Base-by-base conservation (phyloP, 2,888 invertebrate species). In the Laspeyria flexula region DNA sequence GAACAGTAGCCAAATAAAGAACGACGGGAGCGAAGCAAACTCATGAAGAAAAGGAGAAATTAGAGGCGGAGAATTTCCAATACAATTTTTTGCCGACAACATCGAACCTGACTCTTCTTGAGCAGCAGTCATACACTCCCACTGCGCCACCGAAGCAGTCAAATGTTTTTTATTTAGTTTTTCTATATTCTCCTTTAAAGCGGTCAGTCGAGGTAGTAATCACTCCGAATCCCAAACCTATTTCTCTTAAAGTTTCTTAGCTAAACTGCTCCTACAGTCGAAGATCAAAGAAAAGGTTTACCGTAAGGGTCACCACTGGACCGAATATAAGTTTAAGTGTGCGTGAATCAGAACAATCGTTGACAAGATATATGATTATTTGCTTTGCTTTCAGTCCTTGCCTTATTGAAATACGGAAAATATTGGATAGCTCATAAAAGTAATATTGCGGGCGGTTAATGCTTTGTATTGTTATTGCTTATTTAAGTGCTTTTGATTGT, bases 281-380 rank as follows among this genome's bases (percentile, higher is more conserved):
- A 16, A 13, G 16, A 42, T 16, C 21, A 27, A 25, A 41, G 38
- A 18, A 6, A 37, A 29, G 12, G 29, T 38, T 45, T 15, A 45
- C 21, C 31, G 13, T 11, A 33, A 18, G 39, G 12, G 39, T 34
- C 27, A 47, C 29, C 34, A 41, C 9, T 21, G 29, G 27, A 35
- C 47, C 34, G 21, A 18, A 13, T 16, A 39, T 39, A 43, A 39
- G 27, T 49, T 39, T 27, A 39, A 43, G 38, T 43, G 43, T 35
- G 35, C 35, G 43, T 46, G 33, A 35, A 13, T 47, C 27, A 34
- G 29, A 41, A 47, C 34, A 41, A 41, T 41, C 34, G 41, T 35
- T 11, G 33, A 47, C 25, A 47, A 47, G 40, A 47, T 47, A 41
- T 47, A 41, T 21, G 34, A 41, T 25, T 47, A 47, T 47, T 41